Evolutionary conservation across 1,140 invertebrate species (phyloP).

Genomic region (Scaptomyza pallida): DNA sequence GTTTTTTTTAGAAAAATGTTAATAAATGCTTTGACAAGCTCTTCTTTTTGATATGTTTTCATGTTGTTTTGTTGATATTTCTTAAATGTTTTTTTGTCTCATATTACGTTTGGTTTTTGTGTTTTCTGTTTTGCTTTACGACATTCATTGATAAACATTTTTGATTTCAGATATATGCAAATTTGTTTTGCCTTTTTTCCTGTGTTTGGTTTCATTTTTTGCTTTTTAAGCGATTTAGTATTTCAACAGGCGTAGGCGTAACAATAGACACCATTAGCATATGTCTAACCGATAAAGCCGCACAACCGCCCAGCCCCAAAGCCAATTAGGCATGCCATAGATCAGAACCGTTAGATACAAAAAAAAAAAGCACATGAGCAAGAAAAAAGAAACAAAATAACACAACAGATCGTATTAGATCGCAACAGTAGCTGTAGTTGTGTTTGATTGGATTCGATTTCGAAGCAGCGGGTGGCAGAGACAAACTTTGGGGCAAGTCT

Average conservation of each 20-base stretch:
- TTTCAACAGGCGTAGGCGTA: slow-evolving; percentile 61
- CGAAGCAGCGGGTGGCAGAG: too few relatives aligned
- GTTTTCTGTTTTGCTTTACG: slow-evolving; percentile 16
- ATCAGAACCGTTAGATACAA: slow-evolving; percentile 65
- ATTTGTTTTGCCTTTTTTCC: slow-evolving; percentile 24
- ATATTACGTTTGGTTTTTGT: slow-evolving; percentile 22
- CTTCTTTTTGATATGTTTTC: slow-evolving; percentile 31
- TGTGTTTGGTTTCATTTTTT: slow-evolving; percentile 5
- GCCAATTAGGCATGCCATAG: slow-evolving; percentile 76
- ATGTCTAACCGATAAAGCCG: slow-evolving; percentile 17
- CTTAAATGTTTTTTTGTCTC: slow-evolving; percentile 37
- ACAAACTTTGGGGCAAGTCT: slow-evolving; percentile 5
- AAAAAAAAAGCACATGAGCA: slow-evolving; percentile 1
- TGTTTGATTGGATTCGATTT: neutral
- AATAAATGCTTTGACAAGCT: slow-evolving; percentile 3
- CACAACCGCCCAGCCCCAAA: slow-evolving; percentile 31
- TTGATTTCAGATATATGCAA: slow-evolving; percentile 36
- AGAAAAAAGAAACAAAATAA: too few relatives aligned
- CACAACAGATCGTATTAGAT: slow-evolving; percentile 48
- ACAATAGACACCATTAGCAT: slow-evolving; percentile 78
- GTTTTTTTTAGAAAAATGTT: neutral
- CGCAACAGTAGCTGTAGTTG: slow-evolving; percentile 7
- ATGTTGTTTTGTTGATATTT: slow-evolving; percentile 15
- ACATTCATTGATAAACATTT: slow-evolving; percentile 50
- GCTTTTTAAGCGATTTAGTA: slow-evolving; percentile 27